These are phyloP conservation scores for Portunus trituberculatus DNA, from an alignment of 1,140 invertebrate species.

Conservation along the genomic window DNA sequence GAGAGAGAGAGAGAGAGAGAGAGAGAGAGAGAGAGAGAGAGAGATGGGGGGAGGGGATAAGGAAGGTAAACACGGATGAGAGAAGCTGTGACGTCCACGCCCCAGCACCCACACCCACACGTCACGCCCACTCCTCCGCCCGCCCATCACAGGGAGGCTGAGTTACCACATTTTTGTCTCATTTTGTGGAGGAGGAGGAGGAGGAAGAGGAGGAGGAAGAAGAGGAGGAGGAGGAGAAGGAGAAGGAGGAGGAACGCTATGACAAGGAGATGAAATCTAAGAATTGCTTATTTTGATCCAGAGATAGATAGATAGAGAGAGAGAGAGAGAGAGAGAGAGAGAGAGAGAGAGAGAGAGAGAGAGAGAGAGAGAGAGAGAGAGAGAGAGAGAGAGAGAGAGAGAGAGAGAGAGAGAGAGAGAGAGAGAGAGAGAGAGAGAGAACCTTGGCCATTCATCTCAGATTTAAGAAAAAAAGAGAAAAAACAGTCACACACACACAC, in stretches of 20 bases:
- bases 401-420: background rate
- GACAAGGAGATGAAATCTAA: too few species aligned
- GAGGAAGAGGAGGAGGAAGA: background rate
- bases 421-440: slow-evolving; percentile 16
- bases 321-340: slow-evolving; percentile 21
- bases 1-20: too few species aligned
- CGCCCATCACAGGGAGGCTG: background rate
- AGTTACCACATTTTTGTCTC: background rate
- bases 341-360: slow-evolving; percentile 6
- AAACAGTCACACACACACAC: too few species aligned
- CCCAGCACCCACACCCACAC: background rate
- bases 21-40: too few species aligned
- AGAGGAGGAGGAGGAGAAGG: background rate
- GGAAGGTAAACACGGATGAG: background rate
- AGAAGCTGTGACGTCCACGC: background rate
- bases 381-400: background rate
- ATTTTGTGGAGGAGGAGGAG: background rate
- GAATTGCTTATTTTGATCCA: too few species aligned
- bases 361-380: slow-evolving; percentile 20
- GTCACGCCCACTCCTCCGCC: background rate
- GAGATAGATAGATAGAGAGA: too few species aligned
- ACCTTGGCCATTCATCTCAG: too few species aligned
- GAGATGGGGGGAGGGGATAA: too few species aligned
- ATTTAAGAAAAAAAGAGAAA: too few species aligned
- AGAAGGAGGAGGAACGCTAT: background rate